Evolutionary conservation across 2,888 invertebrate genomes (phyloP).

Genomic region (Dynastes grantii): DNA sequence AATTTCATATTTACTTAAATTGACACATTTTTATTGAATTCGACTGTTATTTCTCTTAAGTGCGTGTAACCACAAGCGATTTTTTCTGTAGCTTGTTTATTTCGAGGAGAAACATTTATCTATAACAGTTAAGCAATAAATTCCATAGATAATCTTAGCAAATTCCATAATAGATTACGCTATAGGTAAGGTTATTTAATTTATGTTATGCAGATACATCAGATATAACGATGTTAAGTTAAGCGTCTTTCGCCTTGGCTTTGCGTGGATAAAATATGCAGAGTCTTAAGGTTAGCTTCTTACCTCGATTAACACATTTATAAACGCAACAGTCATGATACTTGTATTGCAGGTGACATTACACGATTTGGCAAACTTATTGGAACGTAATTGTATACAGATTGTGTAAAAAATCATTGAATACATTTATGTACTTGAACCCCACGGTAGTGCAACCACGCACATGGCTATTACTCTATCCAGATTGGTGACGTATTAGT

Average conservation of each 20-base stretch:
- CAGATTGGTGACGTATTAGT: no score
- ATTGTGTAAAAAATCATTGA: no score
- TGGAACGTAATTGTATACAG: no score
- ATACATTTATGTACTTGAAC: no score
- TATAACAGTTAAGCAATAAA: not conserved
- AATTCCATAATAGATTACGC: not conserved
- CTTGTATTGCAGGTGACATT: not conserved
- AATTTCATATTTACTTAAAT: no score
- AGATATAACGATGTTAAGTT: not conserved
- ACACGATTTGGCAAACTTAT: not conserved
- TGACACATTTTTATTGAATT: not conserved
- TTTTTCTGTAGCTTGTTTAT: not conserved
- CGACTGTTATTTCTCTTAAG: no score
- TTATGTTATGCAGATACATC: not conserved
- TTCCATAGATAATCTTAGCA: not conserved
- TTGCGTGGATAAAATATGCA: not conserved
- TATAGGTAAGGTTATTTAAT: not conserved
- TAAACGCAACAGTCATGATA: not conserved
- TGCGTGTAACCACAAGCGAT: not conserved
- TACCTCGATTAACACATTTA: not conserved
- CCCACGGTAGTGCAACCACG: no score
- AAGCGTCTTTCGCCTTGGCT: constrained; percentile 3
- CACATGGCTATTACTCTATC: no score
- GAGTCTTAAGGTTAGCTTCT: not conserved
- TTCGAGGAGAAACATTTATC: not conserved